Percentiles rank a stretch among this genome's conserved stretches.
Evolutionary conservation across 2,888 invertebrate species (phyloP).

Genomic region (Pollenia amentaria): DNA sequence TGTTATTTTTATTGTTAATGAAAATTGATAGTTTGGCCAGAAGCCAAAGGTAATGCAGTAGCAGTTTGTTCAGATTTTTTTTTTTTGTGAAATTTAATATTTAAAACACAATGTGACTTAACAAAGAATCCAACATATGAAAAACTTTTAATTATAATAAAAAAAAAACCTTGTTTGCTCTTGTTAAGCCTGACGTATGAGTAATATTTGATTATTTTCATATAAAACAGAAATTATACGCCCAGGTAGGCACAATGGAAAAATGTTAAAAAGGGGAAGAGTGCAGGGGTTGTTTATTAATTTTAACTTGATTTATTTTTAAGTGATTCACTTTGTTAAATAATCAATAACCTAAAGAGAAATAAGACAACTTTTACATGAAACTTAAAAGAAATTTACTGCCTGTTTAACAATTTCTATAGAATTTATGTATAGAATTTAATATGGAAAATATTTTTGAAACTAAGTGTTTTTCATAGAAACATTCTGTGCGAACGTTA

Average conservation of each 20-base stretch:
- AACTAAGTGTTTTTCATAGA: too few species aligned
- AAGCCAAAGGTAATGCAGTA: slow-evolving; percentile 65
- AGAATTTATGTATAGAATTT: too few species aligned
- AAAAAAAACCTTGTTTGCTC: not conserved
- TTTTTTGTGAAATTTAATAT: slow-evolving; percentile 3
- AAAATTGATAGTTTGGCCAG: slow-evolving; percentile 71
- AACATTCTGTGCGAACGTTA: too few species aligned
- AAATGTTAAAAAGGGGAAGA: not conserved
- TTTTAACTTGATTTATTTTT: not conserved
- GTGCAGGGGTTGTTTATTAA: not conserved
- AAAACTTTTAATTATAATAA: not conserved
- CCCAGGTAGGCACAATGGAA: not conserved
- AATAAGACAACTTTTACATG: not conserved
- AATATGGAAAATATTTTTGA: too few species aligned
- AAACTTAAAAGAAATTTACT: too few species aligned
- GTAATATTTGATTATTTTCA: slow-evolving; percentile 50
- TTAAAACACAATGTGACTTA: slow-evolving; percentile 2
- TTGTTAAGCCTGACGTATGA: slow-evolving; percentile 32
- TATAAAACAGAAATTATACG: slow-evolving; percentile 32
- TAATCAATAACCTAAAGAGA: not conserved
- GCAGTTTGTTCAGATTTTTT: slow-evolving; percentile 24
- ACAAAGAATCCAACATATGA: slow-evolving; percentile 44
- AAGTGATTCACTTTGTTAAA: slow-evolving; percentile 5
- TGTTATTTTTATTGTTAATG: slow-evolving; percentile 62
- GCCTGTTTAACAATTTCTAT: too few species aligned